Evolutionary conservation across 2,797 vertebrate genomes (phyloP).

Genomic region (Parauchenoglanis ngamensis): DNA sequence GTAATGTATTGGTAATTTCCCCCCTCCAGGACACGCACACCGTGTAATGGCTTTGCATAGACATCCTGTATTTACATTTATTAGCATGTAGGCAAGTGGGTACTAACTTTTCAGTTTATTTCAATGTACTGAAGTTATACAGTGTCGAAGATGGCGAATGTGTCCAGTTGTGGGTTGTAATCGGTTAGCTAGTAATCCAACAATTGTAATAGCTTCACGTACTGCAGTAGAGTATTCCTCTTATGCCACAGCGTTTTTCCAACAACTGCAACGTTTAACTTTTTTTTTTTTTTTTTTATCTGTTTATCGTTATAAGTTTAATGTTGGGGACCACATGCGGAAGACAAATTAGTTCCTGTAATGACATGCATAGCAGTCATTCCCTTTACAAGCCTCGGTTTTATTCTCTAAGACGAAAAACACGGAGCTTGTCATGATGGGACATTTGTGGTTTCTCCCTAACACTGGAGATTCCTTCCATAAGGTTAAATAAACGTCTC

Average conservation of each 20-base stretch:
- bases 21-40: not conserved
- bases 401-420: not conserved
- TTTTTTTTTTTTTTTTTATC: not conserved
- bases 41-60: not conserved
- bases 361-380: not conserved
- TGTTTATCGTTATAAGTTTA: not conserved
- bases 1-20: conserved; percentile 18
- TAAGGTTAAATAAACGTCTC: not conserved
- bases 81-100: conserved; percentile 14
- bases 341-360: not conserved
- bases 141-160: not conserved
- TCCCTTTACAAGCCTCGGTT: not conserved
- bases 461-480: not conserved
- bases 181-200: not conserved
- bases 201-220: not conserved
- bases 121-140: not conserved
- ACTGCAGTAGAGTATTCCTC: too few relatives aligned
- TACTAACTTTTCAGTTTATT: not conserved
- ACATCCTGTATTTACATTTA: conserved; percentile 5
- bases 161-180: not conserved
- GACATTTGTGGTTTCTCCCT: too few relatives aligned
- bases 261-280: too few relatives aligned
- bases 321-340: too few relatives aligned
- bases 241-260: too few relatives aligned
- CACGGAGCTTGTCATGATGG: not conserved